These are phyloP conservation scores for Echiichthys vipera DNA, from an alignment of 2,797 vertebrate species.

Conservation along the genomic window DNA sequence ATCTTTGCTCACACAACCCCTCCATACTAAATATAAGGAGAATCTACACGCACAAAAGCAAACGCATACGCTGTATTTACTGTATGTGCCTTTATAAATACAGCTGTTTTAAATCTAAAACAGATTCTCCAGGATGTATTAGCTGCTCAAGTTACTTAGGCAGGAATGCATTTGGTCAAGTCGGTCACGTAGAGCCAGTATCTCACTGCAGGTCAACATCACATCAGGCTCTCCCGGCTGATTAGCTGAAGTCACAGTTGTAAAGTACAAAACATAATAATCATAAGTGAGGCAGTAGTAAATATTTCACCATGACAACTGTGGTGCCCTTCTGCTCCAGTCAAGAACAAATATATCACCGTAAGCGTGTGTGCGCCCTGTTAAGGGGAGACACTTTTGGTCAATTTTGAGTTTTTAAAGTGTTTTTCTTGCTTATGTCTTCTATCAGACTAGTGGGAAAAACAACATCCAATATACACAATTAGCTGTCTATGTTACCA, in stretches of 20 bases:
- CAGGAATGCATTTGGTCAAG: too few species aligned
- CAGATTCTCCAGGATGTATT: not conserved
- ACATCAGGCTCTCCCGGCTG: not conserved
- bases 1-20: not conserved
- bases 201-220: not conserved
- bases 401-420: too few species aligned
- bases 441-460: too few species aligned
- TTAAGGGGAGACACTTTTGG: too few species aligned
- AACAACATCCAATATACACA: too few species aligned
- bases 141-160: too few species aligned
- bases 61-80: not conserved
- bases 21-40: not conserved
- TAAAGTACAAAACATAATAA: not conserved
- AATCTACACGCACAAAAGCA: not conserved
- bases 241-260: not conserved
- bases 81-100: not conserved
- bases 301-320: not conserved
- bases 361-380: too few species aligned
- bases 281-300: not conserved
- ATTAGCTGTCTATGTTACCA: too few species aligned
- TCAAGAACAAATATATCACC: conserved; percentile 1
- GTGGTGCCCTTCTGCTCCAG: too few species aligned
- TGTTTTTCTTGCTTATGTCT: too few species aligned
- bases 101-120: not conserved
- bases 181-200: too few species aligned